Evolutionary conservation across 2,113 vertebrate species (phyloP).

Genomic region (Leptocoma aspasia): DNA sequence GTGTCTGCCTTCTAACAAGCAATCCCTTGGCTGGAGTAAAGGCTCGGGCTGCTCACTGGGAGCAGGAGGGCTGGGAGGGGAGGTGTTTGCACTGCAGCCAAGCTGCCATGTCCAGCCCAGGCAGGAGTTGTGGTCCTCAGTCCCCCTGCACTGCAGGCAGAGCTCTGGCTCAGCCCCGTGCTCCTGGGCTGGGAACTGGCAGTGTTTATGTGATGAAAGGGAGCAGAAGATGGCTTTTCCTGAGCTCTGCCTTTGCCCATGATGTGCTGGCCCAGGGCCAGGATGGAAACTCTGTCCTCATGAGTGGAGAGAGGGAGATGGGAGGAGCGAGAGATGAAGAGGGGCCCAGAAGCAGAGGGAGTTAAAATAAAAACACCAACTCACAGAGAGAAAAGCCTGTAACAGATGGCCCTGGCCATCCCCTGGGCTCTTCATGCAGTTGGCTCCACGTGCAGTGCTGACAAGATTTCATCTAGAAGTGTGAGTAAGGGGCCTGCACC

Average conservation of each 20-base stretch:
- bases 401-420: background rate
- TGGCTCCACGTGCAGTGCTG: background rate
- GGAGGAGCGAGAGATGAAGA: conserved; percentile 27
- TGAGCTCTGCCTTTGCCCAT: conserved; percentile 62
- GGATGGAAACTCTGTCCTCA: conserved; percentile 72
- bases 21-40: background rate
- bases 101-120: fast-evolving
- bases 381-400: background rate
- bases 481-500: background rate
- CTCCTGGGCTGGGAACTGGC: background rate
- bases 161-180: background rate
- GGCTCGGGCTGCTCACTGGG: fast-evolving
- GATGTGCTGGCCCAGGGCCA: conserved; percentile 67
- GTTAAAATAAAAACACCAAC: conserved; percentile 17
- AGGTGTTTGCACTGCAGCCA: background rate
- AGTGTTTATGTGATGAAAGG: background rate
- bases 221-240: conserved; percentile 70
- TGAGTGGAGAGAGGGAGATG: conserved; percentile 57
- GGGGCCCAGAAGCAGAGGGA: conserved; percentile 50
- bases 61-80: background rate
- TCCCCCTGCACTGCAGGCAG: background rate
- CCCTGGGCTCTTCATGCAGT: background rate
- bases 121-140: background rate
- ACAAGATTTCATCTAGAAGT: background rate
- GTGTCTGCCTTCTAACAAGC: background rate